Evolutionary conservation across 2,888 invertebrate genomes (phyloP).

Genomic region (Dione juno): DNA sequence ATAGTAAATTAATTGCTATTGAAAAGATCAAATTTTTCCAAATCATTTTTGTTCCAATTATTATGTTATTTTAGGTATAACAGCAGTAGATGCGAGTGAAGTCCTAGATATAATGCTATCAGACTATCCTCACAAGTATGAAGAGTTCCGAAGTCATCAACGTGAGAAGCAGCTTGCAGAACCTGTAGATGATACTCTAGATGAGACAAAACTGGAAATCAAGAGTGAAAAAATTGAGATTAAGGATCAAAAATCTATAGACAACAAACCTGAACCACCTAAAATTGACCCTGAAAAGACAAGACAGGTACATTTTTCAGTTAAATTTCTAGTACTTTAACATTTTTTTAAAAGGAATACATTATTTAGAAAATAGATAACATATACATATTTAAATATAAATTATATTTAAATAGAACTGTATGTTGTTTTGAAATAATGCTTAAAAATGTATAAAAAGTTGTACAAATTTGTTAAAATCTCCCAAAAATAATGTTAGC

Average conservation of each 20-base stretch:
- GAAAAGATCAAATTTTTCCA: too few species aligned
- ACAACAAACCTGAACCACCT: slow-evolving; percentile 60
- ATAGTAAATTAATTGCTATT: too few species aligned
- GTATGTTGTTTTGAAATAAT: too few species aligned
- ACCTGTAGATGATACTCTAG: slow-evolving; percentile 43
- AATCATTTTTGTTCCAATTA: neutral
- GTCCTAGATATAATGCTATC: slow-evolving; percentile 97
- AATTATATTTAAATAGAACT: too few species aligned
- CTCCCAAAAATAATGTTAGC: too few species aligned
- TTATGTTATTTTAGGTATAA: slow-evolving; percentile 84
- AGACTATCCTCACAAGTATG: slow-evolving; percentile 97
- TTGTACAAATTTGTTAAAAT: too few species aligned
- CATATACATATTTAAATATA: too few species aligned
- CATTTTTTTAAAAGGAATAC: too few species aligned
- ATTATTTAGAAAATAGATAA: too few species aligned
- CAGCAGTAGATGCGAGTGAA: slow-evolving; percentile 95
- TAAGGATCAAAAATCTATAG: slow-evolving; percentile 59
- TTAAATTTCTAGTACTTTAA: neutral
- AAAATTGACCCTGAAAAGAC: slow-evolving; percentile 72
- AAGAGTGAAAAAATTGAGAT: slow-evolving; percentile 52
- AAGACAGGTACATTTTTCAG: slow-evolving; percentile 62
- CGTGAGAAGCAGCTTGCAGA: slow-evolving; percentile 76
- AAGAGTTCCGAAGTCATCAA: slow-evolving; percentile 91
- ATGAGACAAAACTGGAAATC: slow-evolving; percentile 48
- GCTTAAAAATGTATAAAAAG: too few species aligned